Evolutionary conservation across 2,113 vertebrate species (phyloP).

Genomic region (Microcebus griseorufus): DNA sequence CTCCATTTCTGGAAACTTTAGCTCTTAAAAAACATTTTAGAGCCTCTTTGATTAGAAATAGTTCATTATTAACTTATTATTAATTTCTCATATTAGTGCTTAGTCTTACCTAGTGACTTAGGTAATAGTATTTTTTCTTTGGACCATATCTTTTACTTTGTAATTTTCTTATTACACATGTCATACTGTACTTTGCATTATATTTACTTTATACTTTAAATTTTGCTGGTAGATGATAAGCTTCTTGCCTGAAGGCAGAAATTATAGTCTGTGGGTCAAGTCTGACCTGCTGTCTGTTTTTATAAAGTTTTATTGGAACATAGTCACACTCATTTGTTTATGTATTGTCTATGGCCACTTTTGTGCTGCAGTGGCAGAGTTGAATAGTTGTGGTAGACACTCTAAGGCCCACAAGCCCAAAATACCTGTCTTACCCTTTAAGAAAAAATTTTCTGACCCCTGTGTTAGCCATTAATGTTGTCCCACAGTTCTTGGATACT

Average conservation of each 20-base stretch:
- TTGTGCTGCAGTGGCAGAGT: neutral
- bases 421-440: neutral
- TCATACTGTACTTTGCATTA: neutral
- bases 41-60: slow-evolving; percentile 7
- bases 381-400: neutral
- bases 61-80: neutral
- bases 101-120: neutral
- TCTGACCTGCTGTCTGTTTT: neutral
- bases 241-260: neutral
- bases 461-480: neutral
- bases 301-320: neutral
- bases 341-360: neutral
- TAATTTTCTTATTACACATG: neutral
- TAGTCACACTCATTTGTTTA: neutral
- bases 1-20: slow-evolving; percentile 32
- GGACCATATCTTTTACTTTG: neutral
- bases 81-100: neutral
- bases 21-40: slow-evolving; percentile 16
- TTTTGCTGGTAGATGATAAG: neutral
- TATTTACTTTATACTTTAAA: neutral
- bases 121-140: slow-evolving; percentile 31
- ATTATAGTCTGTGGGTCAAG: neutral
- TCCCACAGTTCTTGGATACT: neutral
- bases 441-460: neutral
- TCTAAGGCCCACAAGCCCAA: neutral